Base-by-base conservation (phyloP, 30 jellyfish, hydroid and myxozoan species). In the Catostylus mosaicus region DNA sequence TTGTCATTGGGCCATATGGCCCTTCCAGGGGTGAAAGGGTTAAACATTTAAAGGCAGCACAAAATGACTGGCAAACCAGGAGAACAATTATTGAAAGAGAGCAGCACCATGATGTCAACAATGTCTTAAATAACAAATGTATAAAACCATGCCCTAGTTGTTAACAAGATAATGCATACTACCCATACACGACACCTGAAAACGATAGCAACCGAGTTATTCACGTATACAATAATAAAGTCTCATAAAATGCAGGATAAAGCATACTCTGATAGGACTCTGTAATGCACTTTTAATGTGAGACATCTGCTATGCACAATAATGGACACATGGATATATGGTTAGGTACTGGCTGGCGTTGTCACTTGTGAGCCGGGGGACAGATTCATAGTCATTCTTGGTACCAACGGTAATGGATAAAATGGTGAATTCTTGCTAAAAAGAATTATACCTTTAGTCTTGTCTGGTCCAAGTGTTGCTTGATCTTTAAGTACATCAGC, bases 391-490 rank as follows among this genome's bases (percentile, higher is more conserved):
- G 91, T 59, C 90, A 87, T 79, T 71, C 68, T 71, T 38, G 90
- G 96, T 31, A 73, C 86, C 45, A 64, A 67, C 32, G 94, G 95
- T 36, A 91, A 80, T 10, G 96, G 94, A 72, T 66, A 86, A 64
- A 92, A 92, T 7, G 98, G 97, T 29, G 98, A 92, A 59, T 92
- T 83, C 80, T 80, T 50, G 81, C 98, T 92, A 71, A 86, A 92
- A 11, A 71, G 96, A 60, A 92, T 86, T 38, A 82, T 92, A 51
- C 83, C 95, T 75, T 92, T 92, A 33, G 97, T 75, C 43, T 59
- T 88, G 63, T 92, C 98, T 14, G 98, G 98, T 29, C 98, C 90
- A 57, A 47, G 80, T 23, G 57, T 34, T 26, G 86, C 84, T 8
- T 14, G 82, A 22, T 54, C 88, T 67, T 31, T 43, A 5, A 60